Evolutionary conservation across 2,888 invertebrate species (phyloP).

Genomic region (Blastobasis lacticolella): DNA sequence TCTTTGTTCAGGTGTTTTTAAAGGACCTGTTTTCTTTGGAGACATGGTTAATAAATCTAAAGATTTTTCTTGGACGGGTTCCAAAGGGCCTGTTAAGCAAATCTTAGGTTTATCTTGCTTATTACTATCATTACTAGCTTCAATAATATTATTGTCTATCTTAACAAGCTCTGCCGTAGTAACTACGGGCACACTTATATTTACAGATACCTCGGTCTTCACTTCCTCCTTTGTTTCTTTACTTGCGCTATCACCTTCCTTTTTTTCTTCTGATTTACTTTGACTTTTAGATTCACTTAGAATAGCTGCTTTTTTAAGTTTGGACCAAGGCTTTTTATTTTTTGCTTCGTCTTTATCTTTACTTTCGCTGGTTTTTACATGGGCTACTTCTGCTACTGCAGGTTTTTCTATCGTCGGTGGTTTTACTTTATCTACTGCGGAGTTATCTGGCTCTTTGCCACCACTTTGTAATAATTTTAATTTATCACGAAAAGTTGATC

Average conservation of each 20-base stretch:
- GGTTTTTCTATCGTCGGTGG: conserved; percentile 35
- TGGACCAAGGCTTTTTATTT: conserved; percentile 81
- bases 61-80: conserved; percentile 62
- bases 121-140: conserved; percentile 45
- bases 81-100: conserved; percentile 58
- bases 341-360: conserved; percentile 55
- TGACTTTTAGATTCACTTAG: conserved; percentile 66
- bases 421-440: conserved; percentile 42
- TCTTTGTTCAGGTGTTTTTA: conserved; percentile 37
- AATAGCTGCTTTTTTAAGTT: conserved; percentile 83
- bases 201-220: conserved; percentile 37
- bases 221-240: conserved; percentile 27
- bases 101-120: conserved; percentile 57
- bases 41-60: conserved; percentile 60
- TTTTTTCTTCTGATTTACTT: conserved; percentile 51
- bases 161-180: conserved; percentile 64
- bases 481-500: conserved; percentile 65
- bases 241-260: conserved; percentile 29
- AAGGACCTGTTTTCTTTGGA: conserved; percentile 40
- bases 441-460: conserved; percentile 40
- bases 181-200: conserved; percentile 51
- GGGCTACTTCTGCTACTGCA: conserved; percentile 38
- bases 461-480: conserved; percentile 61
- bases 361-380: conserved; percentile 36
- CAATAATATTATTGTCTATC: conserved; percentile 66